Evolutionary conservation across 2,888 invertebrate species (phyloP).

Genomic region (Colostygia pectinataria): DNA sequence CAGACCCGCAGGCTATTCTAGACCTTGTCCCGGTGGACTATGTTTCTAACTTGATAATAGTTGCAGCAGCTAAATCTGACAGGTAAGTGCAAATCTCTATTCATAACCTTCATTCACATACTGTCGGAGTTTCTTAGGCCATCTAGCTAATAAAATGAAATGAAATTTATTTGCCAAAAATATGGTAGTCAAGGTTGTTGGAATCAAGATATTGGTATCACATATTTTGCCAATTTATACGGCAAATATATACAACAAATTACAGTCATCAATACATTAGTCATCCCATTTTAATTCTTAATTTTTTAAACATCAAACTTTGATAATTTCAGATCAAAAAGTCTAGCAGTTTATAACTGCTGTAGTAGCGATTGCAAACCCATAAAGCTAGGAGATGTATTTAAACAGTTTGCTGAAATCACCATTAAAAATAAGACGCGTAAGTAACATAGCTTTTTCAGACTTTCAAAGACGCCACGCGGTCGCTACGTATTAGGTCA

Average conservation of each 20-base stretch:
- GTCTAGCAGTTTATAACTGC: slow-evolving; percentile 13
- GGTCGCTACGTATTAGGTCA: too few relatives aligned
- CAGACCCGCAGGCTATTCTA: slow-evolving; percentile 86
- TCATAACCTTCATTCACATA: neutral
- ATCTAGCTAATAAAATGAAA: too few relatives aligned
- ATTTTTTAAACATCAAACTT: neutral
- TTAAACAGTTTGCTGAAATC: slow-evolving; percentile 1
- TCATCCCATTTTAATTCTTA: too few relatives aligned
- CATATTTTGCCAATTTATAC: too few relatives aligned
- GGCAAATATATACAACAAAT: too few relatives aligned
- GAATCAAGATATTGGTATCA: too few relatives aligned
- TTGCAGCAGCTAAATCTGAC: slow-evolving; percentile 79
- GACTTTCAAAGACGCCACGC: too few relatives aligned
- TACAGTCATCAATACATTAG: too few relatives aligned
- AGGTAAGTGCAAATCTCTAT: slow-evolving; percentile 12
- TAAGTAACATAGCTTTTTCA: too few relatives aligned
- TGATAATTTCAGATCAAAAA: slow-evolving; percentile 17
- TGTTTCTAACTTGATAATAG: slow-evolving; percentile 91
- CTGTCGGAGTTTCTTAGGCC: too few relatives aligned
- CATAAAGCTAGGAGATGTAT: neutral
- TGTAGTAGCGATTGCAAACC: slow-evolving; percentile 22
- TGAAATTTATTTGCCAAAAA: too few relatives aligned
- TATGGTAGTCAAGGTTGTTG: too few relatives aligned
- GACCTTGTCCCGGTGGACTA: slow-evolving; percentile 92
- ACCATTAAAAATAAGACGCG: slow-evolving; percentile 11